Evolutionary conservation across 2,113 vertebrate species (phyloP).

Genomic region (Oxyura jamaicensis): DNA sequence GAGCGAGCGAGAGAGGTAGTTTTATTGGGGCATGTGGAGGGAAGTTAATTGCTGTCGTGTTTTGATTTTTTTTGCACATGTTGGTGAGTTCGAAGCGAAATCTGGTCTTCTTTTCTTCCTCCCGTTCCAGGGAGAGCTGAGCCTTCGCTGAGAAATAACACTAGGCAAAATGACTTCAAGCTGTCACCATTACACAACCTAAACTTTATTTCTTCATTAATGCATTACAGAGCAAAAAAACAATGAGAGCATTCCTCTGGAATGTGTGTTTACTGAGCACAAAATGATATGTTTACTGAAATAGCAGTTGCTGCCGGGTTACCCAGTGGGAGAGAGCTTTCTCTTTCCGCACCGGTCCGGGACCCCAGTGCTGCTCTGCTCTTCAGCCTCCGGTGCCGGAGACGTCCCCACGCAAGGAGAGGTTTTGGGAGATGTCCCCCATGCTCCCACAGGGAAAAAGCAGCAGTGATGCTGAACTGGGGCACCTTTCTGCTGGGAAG

Average conservation of each 20-base stretch:
- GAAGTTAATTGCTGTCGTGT: conserved; percentile 33
- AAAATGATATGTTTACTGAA: conserved; percentile 79
- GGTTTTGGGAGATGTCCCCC: neutral
- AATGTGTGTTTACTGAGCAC: conserved; percentile 77
- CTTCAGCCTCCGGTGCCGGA: accelerated
- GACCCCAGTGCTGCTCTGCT: neutral
- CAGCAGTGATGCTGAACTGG: neutral
- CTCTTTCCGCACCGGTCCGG: conserved; percentile 52
- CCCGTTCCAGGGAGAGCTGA: conserved; percentile 62
- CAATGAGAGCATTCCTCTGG: conserved; percentile 77
- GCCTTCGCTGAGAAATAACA: conserved; percentile 73
- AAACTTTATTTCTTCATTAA: conserved; percentile 79
- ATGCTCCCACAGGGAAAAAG: neutral
- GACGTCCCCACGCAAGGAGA: accelerated
- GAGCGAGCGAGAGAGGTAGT: conserved; percentile 45
- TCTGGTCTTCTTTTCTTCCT: conserved; percentile 56
- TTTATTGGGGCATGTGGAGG: conserved; percentile 41
- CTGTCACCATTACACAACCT: conserved; percentile 78
- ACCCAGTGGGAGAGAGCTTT: conserved; percentile 77
- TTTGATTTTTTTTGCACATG: conserved; percentile 59
- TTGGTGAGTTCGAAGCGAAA: conserved; percentile 58
- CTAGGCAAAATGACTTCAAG: conserved; percentile 76
- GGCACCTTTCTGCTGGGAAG: neutral
- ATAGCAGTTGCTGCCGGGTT: conserved; percentile 77
- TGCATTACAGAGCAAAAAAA: conserved; percentile 76